phyloP scores from a whole-genome alignment of 2,113 vertebrate genomes.

The Solea solea region DNA sequence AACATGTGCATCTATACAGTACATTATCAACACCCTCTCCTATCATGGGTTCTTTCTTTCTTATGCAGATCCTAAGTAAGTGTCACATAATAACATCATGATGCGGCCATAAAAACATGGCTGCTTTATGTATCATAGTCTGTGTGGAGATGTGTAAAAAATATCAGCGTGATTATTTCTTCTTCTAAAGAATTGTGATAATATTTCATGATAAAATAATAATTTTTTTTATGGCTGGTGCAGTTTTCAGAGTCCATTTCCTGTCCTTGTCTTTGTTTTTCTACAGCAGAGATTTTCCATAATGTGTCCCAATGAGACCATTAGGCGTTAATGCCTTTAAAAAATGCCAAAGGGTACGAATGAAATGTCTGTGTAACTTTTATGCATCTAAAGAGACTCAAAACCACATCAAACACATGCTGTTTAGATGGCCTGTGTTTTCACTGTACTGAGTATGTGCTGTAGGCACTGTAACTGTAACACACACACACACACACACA shows the following conservation, averaged over 20 bases:
- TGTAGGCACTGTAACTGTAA: neutral
- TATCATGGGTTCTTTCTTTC: too few species aligned
- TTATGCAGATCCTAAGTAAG: too few species aligned
- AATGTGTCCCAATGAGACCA: neutral
- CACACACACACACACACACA: neutral
- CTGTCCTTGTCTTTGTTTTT: neutral
- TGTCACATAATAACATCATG: neutral
- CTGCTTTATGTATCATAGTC: neutral
- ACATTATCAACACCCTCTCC: too few species aligned
- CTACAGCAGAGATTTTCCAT: neutral
- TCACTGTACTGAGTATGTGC: neutral
- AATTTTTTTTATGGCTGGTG: neutral
- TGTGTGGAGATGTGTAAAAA: neutral
- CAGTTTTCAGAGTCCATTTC: neutral
- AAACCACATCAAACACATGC: neutral
- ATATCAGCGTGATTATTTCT: neutral
- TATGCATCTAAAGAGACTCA: conserved; percentile 1
- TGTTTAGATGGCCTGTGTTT: neutral
- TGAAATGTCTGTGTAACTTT: neutral
- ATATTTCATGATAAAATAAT: neutral
- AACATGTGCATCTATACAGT: too few species aligned
- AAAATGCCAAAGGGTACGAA: neutral
- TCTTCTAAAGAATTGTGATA: neutral
- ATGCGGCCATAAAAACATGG: neutral
- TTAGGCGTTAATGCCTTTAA: conserved; percentile 10